phyloP scores from a whole-genome alignment of 2,797 vertebrate species.

The Ctenopoma multispine region DNA sequence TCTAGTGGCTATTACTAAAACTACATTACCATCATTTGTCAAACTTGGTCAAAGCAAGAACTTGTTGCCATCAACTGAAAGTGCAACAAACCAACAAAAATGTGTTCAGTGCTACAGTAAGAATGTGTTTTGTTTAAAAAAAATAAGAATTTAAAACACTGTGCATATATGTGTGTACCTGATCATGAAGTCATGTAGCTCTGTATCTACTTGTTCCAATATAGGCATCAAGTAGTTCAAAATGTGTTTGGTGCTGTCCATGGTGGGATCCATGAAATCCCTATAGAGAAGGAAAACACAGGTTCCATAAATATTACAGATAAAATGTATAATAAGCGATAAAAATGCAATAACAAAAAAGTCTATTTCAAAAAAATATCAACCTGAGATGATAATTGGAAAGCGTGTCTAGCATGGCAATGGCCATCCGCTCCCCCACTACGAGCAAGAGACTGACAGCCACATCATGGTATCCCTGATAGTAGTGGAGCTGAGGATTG shows the following conservation, averaged over 20 bases:
- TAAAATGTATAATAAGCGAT: neutral
- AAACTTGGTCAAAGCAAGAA: too few relatives aligned
- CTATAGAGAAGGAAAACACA: constrained; percentile 59
- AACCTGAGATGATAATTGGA: constrained; percentile 89
- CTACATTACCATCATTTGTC: constrained; percentile 9
- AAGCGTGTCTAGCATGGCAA: constrained; percentile 86
- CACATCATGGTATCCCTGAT: constrained; percentile 90
- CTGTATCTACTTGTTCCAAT: constrained; percentile 83
- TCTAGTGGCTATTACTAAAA: constrained; percentile 54
- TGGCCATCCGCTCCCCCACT: constrained; percentile 83
- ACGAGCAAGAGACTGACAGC: constrained; percentile 87
- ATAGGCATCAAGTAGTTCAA: constrained; percentile 90
- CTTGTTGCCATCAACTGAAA: too few relatives aligned
- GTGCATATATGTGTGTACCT: constrained; percentile 70
- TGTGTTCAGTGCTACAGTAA: too few relatives aligned
- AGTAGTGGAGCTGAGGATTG: constrained; percentile 88
- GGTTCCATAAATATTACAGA: neutral
- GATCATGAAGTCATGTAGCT: constrained; percentile 86
- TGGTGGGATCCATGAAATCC: constrained; percentile 91
- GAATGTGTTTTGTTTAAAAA: too few relatives aligned
- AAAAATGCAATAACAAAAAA: neutral
- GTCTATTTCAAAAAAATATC: neutral
- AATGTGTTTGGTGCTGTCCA: constrained; percentile 90
- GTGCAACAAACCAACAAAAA: too few relatives aligned
- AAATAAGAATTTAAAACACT: too few relatives aligned